Conservation (phyloP, 2,888 invertebrate species). For the Caradrina kadenii region DNA sequence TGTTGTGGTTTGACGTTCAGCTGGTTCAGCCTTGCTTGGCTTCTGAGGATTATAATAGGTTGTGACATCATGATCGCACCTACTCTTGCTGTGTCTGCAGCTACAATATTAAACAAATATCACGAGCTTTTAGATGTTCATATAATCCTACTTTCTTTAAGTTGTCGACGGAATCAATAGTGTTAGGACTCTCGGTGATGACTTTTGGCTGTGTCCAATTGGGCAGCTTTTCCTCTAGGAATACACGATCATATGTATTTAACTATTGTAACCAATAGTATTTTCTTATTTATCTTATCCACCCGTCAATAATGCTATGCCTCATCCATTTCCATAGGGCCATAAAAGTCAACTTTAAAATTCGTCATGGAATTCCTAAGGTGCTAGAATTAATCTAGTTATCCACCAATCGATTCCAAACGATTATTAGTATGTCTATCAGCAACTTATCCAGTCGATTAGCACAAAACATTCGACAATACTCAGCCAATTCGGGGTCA, state of each 20-base stretch:
- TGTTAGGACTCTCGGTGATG: not conserved
- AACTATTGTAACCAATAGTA: not conserved
- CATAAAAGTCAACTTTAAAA: conserved; percentile 5
- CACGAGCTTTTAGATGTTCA: not conserved
- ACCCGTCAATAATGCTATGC: not conserved
- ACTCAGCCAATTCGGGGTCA: conserved; percentile 82
- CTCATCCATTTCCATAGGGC: not conserved
- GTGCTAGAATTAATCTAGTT: conserved; percentile 9
- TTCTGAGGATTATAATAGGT: conserved; percentile 15
- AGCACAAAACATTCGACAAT: conserved; percentile 51
- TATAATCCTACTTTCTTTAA: not conserved
- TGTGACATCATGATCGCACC: conserved; percentile 16
- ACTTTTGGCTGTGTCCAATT: not conserved
- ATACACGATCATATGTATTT: not conserved
- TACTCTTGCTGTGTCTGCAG: conserved; percentile 9
- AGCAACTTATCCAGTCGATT: conserved; percentile 34
- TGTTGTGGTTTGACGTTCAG: conserved; percentile 16
- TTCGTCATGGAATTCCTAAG: conserved; percentile 5
- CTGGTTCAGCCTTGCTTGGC: conserved; percentile 29
- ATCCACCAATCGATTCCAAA: conserved; percentile 22
- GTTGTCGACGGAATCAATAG: not conserved
- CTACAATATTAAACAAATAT: conserved; percentile 20
- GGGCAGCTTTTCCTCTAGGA: not conserved
- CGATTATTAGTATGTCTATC: conserved; percentile 37
- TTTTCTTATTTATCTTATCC: not conserved